phyloP scores from a whole-genome alignment of 2,113 vertebrate genomes.

The Laticauda colubrina region DNA sequence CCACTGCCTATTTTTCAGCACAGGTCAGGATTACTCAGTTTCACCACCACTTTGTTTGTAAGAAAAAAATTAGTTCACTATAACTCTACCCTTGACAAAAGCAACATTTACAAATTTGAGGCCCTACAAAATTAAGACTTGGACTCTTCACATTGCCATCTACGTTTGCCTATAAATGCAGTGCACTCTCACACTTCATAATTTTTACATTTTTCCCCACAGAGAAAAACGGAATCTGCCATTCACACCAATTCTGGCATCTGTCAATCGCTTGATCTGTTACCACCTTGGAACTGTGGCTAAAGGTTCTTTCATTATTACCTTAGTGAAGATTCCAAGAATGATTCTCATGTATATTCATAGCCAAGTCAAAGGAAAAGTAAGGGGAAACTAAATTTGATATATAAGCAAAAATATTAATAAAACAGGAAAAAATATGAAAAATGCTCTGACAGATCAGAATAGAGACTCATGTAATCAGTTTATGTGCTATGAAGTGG shows the following conservation, averaged over 20 bases:
- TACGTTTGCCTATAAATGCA: neutral
- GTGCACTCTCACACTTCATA: slow-evolving; percentile 20
- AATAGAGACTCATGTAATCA: neutral
- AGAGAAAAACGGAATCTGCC: slow-evolving; percentile 94
- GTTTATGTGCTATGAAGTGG: neutral
- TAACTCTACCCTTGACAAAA: neutral
- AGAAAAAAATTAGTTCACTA: neutral
- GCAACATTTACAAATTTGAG: neutral
- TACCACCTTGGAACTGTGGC: slow-evolving; percentile 96
- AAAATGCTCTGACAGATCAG: neutral
- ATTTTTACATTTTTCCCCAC: slow-evolving; percentile 47
- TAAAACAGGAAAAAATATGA: neutral
- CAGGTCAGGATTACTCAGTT: neutral
- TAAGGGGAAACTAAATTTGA: slow-evolving; percentile 64
- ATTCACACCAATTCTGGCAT: slow-evolving; percentile 91
- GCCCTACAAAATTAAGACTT: neutral
- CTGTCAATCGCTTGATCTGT: slow-evolving; percentile 86
- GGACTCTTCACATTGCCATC: neutral
- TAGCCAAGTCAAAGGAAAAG: slow-evolving; percentile 96
- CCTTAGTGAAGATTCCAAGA: slow-evolving; percentile 92
- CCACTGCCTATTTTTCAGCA: neutral
- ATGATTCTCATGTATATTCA: slow-evolving; percentile 97
- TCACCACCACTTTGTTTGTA: neutral
- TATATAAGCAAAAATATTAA: neutral
- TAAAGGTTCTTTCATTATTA: slow-evolving; percentile 98